Base-by-base conservation (phyloP, 2,888 invertebrate species). In the Plagiodera versicolora region DNA sequence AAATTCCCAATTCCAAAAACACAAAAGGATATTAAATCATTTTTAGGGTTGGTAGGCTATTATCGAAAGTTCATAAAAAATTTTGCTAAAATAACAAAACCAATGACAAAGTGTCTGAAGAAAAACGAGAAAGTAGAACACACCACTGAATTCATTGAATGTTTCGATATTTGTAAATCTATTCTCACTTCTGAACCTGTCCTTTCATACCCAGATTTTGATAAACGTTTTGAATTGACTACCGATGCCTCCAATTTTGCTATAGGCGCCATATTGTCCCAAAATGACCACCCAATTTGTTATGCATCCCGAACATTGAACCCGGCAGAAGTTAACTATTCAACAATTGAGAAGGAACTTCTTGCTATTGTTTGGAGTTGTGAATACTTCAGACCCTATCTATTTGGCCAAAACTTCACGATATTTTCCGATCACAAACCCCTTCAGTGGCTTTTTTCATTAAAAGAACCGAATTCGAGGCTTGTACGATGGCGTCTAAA, bases 341-440 rank as follows among this genome's bases (percentile, higher is more conserved):
- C 56, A 0, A 58, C 47, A n/a, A 63, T 51, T 0, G 53, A 60
- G 28, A 57, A 57, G n/a, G 60, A 62, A 49, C 18, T 59, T 1
- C n/a, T 57, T 8, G 45, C 52, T n/a, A 60, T 63, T 11, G 39
- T 63, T 3, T 48, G 54, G 16, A 35, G 54, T 19, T 63, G 63
- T 18, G 50, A 59, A 52, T 28, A 50, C 18, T 63, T 45, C 19
- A 16, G 58, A 16, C 62, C 47, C 8, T 58, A 61, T 45, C 30
- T 55, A 32, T 55, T 53, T 14, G 51, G 44, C 4, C 47, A 20
- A 28, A 59, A 59, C 14, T 59, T 56, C 16, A 47, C 14, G 1
- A 56, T 60, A 1, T 30, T 63, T 49, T 68, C 65, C 2, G 68
- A 70, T 46, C 71, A 70, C 30, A 68, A 64, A 56, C 68, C 67